These are phyloP conservation scores for Sycophila sp. DNA, from an alignment of 1,140 invertebrate species.

Conservation along the genomic window DNA sequence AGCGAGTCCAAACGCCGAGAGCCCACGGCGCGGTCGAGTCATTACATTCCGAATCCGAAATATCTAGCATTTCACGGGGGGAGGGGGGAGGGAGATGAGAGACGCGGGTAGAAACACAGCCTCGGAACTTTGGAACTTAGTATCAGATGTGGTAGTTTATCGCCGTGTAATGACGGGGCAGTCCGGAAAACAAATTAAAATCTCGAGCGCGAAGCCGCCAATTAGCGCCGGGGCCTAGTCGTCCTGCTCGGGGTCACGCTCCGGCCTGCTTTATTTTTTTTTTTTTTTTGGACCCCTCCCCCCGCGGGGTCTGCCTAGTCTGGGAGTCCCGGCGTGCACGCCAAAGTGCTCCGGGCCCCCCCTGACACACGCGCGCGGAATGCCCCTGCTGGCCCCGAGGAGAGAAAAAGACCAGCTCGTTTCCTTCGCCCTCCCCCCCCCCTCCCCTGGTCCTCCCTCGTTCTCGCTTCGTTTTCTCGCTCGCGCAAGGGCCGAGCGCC, in stretches of 20 bases:
- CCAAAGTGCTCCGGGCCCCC: neutral
- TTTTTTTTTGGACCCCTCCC: no score
- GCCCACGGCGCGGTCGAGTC: neutral
- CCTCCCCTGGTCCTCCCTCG: no score
- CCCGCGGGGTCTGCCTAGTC: no score
- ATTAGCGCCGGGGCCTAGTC: slow-evolving; percentile 27
- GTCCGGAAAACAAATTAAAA: slow-evolving; percentile 44
- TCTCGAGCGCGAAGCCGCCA: slow-evolving; percentile 38
- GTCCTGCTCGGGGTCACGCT: neutral
- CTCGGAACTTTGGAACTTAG: neutral
- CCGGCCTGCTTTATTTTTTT: no score
- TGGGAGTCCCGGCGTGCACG: neutral
- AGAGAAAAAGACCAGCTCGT: neutral
- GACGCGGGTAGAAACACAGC: neutral
- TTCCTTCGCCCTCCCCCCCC: neutral
- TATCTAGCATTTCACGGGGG: slow-evolving; percentile 13
- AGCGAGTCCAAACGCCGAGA: neutral
- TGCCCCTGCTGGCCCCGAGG: neutral
- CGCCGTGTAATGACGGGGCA: slow-evolving; percentile 39
- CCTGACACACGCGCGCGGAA: neutral
- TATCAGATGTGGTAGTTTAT: slow-evolving; percentile 42
- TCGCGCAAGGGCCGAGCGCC: neutral
- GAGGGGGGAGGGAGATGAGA: neutral
- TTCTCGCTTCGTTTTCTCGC: neutral
- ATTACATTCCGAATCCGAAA: slow-evolving; percentile 17